Percentiles rank a stretch among this genome's conserved stretches.
Conservation (phyloP, 2,797 vertebrate species). For the Pipistrellus kuhlii region DNA sequence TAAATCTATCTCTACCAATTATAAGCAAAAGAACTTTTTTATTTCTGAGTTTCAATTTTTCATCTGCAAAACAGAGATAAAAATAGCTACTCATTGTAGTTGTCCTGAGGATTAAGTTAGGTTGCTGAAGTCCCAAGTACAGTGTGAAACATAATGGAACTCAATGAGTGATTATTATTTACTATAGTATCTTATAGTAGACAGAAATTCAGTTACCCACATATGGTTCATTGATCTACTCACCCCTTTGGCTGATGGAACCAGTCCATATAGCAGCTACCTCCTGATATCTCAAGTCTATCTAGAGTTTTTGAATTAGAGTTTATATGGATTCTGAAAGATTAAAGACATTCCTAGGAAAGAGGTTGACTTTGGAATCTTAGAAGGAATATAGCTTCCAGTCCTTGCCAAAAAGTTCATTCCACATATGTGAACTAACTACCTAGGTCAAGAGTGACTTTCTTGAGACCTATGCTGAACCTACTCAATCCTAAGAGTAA, state of each 20-base stretch:
- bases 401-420: neutral
- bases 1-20: neutral
- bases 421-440: neutral
- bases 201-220: neutral
- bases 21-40: neutral
- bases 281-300: neutral
- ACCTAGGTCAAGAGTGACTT: neutral
- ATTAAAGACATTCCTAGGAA: conserved; percentile 6
- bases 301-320: neutral
- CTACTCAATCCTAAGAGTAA: neutral
- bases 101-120: conserved; percentile 34
- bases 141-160: neutral
- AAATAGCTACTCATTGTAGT: neutral
- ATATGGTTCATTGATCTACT: neutral
- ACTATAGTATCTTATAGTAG: neutral
- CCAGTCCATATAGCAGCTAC: neutral
- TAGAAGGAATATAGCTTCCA: neutral
- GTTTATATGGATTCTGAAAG: neutral
- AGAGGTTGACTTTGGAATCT: neutral
- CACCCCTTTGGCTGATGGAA: neutral
- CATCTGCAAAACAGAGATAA: conserved; percentile 24
- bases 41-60: conserved; percentile 37
- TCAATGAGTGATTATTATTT: neutral
- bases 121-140: neutral
- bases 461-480: neutral